These are phyloP conservation scores for Syngnathus scovelli DNA, from an alignment of 2,113 vertebrate genomes.

Conservation along the genomic window DNA sequence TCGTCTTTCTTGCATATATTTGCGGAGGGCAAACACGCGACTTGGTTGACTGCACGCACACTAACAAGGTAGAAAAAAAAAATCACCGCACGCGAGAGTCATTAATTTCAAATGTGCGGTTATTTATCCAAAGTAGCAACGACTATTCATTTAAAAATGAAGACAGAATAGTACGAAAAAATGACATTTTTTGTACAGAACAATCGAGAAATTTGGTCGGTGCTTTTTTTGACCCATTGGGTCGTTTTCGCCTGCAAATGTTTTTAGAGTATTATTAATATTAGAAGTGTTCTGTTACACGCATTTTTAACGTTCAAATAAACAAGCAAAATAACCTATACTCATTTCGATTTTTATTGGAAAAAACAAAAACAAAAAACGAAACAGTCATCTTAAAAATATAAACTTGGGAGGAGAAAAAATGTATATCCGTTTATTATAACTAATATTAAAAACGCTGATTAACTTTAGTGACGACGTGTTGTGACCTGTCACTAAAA, in stretches of 20 bases:
- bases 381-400: not conserved
- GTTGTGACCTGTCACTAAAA: not conserved
- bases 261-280: not conserved
- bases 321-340: no score
- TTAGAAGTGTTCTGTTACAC: not conserved
- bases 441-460: not conserved
- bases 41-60: not conserved
- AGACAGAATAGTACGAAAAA: not conserved
- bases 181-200: not conserved
- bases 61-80: not conserved
- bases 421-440: no score
- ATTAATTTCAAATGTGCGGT: not conserved
- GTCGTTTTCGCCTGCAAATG: no score
- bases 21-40: not conserved
- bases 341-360: no score
- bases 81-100: not conserved
- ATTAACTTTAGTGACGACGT: not conserved
- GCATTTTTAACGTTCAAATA: not conserved
- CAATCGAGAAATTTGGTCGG: no score
- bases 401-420: no score
- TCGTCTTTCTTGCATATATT: constrained; percentile 15
- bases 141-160: not conserved
- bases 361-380: no score
- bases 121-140: not conserved
- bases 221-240: no score